Conservation (phyloP, 2,113 vertebrate species). For the Rhea pennata region DNA sequence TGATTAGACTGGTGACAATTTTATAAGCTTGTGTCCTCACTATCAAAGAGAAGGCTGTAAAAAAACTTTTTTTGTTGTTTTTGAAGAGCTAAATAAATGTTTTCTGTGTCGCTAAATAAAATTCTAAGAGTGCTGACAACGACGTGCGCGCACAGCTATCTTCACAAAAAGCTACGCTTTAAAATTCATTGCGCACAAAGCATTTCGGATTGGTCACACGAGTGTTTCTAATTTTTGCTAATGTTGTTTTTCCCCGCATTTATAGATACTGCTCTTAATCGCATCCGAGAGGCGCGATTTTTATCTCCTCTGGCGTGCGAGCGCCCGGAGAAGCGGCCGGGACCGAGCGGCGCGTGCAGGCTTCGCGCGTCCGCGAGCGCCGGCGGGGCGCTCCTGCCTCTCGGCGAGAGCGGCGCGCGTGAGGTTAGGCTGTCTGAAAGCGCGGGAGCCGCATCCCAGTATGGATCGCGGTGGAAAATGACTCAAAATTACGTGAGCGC, state of each 20-base stretch:
- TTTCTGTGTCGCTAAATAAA: neutral
- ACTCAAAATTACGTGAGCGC: constrained; percentile 61
- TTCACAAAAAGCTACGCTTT: neutral
- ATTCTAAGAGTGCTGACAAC: neutral
- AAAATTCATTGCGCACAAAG: constrained; percentile 19
- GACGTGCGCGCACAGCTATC: neutral
- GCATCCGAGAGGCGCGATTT: constrained; percentile 34
- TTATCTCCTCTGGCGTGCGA: constrained; percentile 70
- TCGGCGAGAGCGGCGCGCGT: no score
- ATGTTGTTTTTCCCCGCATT: constrained; percentile 50
- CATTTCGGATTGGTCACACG: constrained; percentile 42
- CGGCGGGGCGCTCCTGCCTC: no score
- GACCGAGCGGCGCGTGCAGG: no score
- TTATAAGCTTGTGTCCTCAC: neutral
- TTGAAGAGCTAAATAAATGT: no score
- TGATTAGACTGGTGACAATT: neutral
- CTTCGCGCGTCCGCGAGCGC: no score
- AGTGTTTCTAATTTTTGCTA: constrained; percentile 53
- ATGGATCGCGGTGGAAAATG: constrained; percentile 70
- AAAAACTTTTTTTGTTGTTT: neutral
- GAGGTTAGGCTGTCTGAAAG: constrained; percentile 51
- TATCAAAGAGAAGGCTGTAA: neutral
- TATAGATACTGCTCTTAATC: constrained; percentile 47
- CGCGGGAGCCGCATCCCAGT: constrained; percentile 38
- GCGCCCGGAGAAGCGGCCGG: no score